These are phyloP conservation scores for Pelecanus crispus DNA, from an alignment of 2,113 vertebrate species.

Conservation along the genomic window DNA sequence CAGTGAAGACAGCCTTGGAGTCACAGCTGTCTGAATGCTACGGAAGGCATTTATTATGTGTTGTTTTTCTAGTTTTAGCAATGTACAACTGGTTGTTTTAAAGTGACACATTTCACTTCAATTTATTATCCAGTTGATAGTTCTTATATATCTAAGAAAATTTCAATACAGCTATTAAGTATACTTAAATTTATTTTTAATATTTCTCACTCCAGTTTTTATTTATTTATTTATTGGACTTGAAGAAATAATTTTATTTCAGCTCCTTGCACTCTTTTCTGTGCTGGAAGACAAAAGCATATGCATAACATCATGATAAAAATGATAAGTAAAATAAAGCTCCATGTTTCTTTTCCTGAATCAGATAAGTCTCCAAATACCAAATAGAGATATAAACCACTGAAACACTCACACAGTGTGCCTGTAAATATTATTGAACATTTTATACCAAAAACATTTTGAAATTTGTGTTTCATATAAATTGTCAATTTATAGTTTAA, in stretches of 20 bases:
- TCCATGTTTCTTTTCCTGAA: background rate
- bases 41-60: background rate
- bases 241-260: background rate
- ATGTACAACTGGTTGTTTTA: background rate
- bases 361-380: background rate
- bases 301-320: background rate
- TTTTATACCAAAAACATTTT: background rate
- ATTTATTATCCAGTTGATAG: background rate
- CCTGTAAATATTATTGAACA: background rate
- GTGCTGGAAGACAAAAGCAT: background rate
- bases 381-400: background rate
- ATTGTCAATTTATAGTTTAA: background rate
- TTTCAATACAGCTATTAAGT: background rate
- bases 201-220: background rate
- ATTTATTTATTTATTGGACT: background rate
- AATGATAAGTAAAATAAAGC: background rate
- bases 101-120: background rate
- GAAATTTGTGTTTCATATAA: background rate
- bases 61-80: background rate
- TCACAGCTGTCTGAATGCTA: background rate
- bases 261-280: background rate
- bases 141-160: background rate
- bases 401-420: background rate
- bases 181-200: background rate
- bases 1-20: background rate